These are phyloP conservation scores for Aphelenchoides fujianensis DNA, from an alignment of 1,140 invertebrate species.

Conservation along the genomic window DNA sequence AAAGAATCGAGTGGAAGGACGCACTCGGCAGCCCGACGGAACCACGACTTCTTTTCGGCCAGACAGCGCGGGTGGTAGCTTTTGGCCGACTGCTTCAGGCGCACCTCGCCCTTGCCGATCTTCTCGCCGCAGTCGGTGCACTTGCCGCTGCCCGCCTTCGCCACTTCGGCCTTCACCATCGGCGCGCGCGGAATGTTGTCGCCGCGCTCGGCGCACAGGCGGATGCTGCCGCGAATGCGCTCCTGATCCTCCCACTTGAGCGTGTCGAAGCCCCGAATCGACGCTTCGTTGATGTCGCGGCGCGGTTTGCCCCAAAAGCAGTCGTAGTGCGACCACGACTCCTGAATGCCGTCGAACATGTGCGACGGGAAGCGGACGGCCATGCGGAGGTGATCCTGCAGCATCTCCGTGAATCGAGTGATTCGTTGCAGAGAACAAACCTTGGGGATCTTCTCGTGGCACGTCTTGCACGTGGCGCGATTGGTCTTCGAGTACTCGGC, in stretches of 20 bases:
- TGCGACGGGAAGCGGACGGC: slow-evolving; percentile 33
- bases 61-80: slow-evolving; percentile 50
- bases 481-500: slow-evolving; percentile 86
- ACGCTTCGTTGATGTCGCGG: slow-evolving; percentile 47
- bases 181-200: slow-evolving; percentile 25
- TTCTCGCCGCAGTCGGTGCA: slow-evolving; percentile 73
- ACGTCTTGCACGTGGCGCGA: slow-evolving; percentile 76
- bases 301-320: slow-evolving; percentile 71
- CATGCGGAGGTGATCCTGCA: slow-evolving; percentile 48
- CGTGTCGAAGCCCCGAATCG: slow-evolving; percentile 53
- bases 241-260: slow-evolving; percentile 56
- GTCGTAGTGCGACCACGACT: slow-evolving; percentile 73
- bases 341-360: slow-evolving; percentile 54
- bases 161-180: slow-evolving; percentile 41
- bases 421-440: slow-evolving; percentile 52
- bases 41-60: slow-evolving; percentile 22
- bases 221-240: slow-evolving; percentile 40
- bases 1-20: neutral
- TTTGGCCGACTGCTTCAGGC: slow-evolving; percentile 31
- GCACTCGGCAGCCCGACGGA: slow-evolving; percentile 28
- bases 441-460: slow-evolving; percentile 81
- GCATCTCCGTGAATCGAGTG: slow-evolving; percentile 22
- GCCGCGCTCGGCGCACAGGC: slow-evolving; percentile 13
- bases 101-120: slow-evolving; percentile 66
- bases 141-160: slow-evolving; percentile 70